These are phyloP conservation scores for Trigoniulus corallinus DNA, from an alignment of 1,140 invertebrate species.

Conservation along the genomic window DNA sequence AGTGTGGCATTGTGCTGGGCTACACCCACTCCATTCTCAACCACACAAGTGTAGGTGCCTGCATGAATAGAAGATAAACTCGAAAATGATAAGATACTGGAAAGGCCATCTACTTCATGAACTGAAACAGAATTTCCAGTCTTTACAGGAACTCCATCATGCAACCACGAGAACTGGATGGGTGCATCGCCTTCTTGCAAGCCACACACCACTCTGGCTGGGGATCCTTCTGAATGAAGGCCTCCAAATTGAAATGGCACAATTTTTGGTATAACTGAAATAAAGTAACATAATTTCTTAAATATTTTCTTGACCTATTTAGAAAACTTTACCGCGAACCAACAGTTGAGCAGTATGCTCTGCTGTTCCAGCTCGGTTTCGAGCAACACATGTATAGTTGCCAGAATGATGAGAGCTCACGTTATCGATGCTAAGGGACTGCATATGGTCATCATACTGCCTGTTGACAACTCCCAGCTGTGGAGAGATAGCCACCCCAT, in stretches of 20 bases:
- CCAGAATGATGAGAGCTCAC: slow-evolving; percentile 63
- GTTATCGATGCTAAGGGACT: slow-evolving; percentile 69
- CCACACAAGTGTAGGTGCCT: slow-evolving; percentile 57
- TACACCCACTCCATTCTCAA: slow-evolving; percentile 44
- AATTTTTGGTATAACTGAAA: slow-evolving; percentile 4
- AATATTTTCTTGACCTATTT: too few relatives aligned
- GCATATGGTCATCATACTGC: slow-evolving; percentile 67
- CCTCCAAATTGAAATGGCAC: slow-evolving; percentile 1
- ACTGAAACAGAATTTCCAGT: neutral
- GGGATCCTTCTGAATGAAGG: neutral
- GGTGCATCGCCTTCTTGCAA: slow-evolving; percentile 2
- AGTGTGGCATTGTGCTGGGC: slow-evolving; percentile 38
- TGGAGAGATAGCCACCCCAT: slow-evolving; percentile 40
- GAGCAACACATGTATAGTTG: slow-evolving; percentile 73
- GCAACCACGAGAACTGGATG: neutral
- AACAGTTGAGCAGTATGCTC: slow-evolving; percentile 25
- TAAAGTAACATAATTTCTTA: neutral
- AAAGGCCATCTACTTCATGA: neutral
- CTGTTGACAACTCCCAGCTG: slow-evolving; percentile 38
- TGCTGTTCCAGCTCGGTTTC: slow-evolving; percentile 24
- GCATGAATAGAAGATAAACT: slow-evolving; percentile 28
- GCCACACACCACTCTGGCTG: slow-evolving; percentile 1
- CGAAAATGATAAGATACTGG: neutral
- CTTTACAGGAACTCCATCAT: neutral
- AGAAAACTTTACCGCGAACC: slow-evolving; percentile 23